Percentiles rank a stretch among this genome's conserved stretches.
Conservation (phyloP, 2,113 vertebrate species). For the Panthera uncia region DNA sequence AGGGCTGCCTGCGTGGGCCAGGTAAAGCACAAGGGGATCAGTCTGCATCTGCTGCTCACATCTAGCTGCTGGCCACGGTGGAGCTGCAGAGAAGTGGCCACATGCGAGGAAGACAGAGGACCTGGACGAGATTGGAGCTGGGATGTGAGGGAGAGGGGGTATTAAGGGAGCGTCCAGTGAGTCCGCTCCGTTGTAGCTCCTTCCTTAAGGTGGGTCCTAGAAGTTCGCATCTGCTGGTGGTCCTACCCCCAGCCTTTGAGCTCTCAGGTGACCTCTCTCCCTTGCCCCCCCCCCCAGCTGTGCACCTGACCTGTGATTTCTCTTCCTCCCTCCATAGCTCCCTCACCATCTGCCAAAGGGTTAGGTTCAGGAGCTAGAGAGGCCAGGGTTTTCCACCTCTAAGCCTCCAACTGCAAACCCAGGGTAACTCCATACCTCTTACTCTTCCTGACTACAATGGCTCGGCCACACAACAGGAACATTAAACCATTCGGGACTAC, state of each 20-base stretch:
- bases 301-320: not conserved
- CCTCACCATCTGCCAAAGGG: not conserved
- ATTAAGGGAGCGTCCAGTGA: too few relatives aligned
- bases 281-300: not conserved
- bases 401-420: not conserved
- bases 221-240: not conserved
- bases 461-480: not conserved
- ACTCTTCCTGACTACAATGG: not conserved
- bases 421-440: not conserved
- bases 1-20: not conserved
- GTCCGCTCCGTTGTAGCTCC: not conserved
- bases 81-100: not conserved
- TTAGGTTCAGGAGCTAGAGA: not conserved
- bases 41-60: not conserved
- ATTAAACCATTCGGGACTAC: not conserved
- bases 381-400: not conserved
- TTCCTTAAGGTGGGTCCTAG: not conserved
- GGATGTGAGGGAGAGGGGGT: not conserved
- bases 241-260: not conserved
- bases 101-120: not conserved
- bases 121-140: not conserved
- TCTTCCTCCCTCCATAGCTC: not conserved
- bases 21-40: too few relatives aligned
- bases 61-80: rapidly evolving
- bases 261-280: not conserved